phyloP scores from a whole-genome alignment of 92 coral and sea anemone species.

The Palythoa caribaeorum region DNA sequence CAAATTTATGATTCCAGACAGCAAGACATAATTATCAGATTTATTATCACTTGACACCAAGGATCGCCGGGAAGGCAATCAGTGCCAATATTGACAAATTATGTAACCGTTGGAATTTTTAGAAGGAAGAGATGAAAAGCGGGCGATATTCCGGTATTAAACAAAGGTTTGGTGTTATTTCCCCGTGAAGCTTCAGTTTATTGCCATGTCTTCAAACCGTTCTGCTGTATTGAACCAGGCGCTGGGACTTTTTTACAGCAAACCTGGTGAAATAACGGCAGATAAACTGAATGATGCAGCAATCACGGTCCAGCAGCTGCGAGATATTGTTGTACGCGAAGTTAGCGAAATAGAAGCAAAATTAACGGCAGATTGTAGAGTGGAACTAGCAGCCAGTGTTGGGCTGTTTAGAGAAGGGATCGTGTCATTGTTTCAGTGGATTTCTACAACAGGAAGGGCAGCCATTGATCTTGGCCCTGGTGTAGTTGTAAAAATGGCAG shows the following conservation, averaged over 20 bases:
- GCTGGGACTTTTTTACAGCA: background rate
- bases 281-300: background rate
- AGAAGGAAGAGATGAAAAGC: background rate
- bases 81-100: background rate
- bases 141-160: background rate
- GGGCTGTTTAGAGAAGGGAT: conserved; percentile 22
- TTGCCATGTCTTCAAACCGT: background rate
- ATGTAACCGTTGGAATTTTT: conserved; percentile 10
- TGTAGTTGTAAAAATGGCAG: background rate
- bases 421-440: conserved; percentile 7
- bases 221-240: background rate
- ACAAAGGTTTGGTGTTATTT: background rate
- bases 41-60: conserved; percentile 2
- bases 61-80: background rate
- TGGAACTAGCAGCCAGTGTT: conserved; percentile 25
- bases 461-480: conserved; percentile 33
- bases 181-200: background rate
- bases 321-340: conserved; percentile 2
- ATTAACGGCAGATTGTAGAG: conserved; percentile 9
- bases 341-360: conserved; percentile 7
- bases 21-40: background rate
- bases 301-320: conserved; percentile 19
- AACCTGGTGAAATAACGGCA: background rate
- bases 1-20: background rate
- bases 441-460: background rate